Evolutionary conservation across 2,113 vertebrate genomes (phyloP), one percentile per base, ranked within the genome.

Genomic region (Sturnira hondurensis): DNA sequence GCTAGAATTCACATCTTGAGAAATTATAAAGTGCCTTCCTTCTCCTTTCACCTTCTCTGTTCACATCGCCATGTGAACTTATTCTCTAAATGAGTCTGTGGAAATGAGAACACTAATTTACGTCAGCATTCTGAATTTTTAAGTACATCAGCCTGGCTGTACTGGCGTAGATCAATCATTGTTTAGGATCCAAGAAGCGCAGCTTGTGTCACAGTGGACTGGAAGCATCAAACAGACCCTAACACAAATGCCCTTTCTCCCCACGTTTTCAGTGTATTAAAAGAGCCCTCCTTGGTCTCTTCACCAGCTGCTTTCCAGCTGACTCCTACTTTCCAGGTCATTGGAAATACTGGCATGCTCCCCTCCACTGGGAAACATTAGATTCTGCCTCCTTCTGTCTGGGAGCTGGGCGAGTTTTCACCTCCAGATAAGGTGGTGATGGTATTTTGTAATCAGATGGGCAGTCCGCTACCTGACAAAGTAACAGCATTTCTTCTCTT

Each of bases 251-350:
- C 45, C 33, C 52, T 63, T 81, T 71, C 86, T 70, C 56, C 45
- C 50, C 33, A 6, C 47, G 3, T 63, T 50, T 22, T 77, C 87
- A 58, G 15, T 61, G n/a, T 43, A 33, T 91, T 81, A 36, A 56
- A 63, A 47, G 52, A 52, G 14, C 45, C 80, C 82, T 81, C 43
- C 17, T 22, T 7, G 3, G 76, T 52, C 81, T 70, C 76, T 91
- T 93, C 54, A 43, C 76, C 20, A 61, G 13, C 33, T 63, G 20
- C 54, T 93, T 93, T 82, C 71, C 94, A 70, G 5, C 16, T 36
- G 86, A 56, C 28, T 78, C 17, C 20, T 68, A 11, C 65, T 97
- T 97, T 97, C 90, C 95, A 94, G 97, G 95, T 97, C 97, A 97
- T 28, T 97, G 97, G 96, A 97, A 97, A 96, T 28, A 87, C 20